phyloP scores from a whole-genome alignment of 2,888 invertebrate genomes.

The Pherbina coryleti region DNA sequence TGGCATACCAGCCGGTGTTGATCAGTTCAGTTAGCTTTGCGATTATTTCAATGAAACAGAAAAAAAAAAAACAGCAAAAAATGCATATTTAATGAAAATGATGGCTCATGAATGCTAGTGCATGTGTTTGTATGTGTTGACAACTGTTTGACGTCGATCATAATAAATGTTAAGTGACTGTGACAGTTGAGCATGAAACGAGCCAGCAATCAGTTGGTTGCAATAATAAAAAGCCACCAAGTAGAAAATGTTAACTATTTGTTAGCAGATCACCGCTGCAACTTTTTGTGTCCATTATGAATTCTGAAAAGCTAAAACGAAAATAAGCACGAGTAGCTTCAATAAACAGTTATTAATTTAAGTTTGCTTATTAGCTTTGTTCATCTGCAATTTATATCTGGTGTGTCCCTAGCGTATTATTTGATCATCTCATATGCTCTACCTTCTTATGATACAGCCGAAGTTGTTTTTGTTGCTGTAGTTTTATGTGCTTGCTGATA shows the following conservation, averaged over 20 bases:
- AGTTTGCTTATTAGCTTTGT: background rate
- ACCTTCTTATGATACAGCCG: background rate
- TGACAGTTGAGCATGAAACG: constrained; percentile 4
- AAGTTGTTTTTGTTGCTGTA: background rate
- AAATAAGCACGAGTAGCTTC: too few species aligned
- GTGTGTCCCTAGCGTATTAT: background rate
- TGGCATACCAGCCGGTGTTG: background rate
- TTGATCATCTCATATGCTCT: background rate
- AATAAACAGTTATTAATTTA: too few species aligned
- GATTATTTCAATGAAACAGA: too few species aligned
- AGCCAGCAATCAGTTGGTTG: too few species aligned
- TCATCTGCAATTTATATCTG: background rate
- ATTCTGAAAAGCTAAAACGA: too few species aligned
- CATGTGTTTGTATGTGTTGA: constrained; percentile 6
- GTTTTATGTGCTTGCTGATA: background rate
- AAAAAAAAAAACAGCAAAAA: background rate
- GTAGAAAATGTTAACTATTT: too few species aligned
- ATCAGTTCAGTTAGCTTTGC: too few species aligned
- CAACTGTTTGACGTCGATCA: constrained; percentile 8
- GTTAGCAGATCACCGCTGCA: too few species aligned
- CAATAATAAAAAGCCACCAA: too few species aligned
- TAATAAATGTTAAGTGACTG: background rate
- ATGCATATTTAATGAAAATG: background rate
- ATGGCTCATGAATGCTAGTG: background rate
- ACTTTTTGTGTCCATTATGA: too few species aligned